Evolutionary conservation across 2,113 vertebrate genomes (phyloP), one percentile per base, ranked within the genome.

Genomic region (Scartelaos histophorus): DNA sequence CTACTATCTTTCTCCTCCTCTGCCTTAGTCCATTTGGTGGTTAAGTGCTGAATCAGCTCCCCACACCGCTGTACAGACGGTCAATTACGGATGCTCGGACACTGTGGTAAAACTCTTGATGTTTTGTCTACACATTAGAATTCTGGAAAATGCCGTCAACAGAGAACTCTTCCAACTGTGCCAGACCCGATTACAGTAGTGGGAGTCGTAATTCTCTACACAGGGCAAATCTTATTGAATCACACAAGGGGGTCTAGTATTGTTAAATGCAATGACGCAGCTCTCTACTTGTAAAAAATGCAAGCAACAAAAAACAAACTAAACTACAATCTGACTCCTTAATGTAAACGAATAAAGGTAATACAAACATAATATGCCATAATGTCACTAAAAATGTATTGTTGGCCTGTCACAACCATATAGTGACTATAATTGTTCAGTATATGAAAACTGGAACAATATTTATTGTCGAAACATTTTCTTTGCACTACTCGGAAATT

Each of bases 31-130:
- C 66, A 21, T 65, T 68, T 69, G 3, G 9, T 45, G 62, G 70
- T 77, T 76, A 85, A 89, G 78, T 85, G 85, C 91, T 90, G 86
- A 87, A 66, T 91, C 86, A 82, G 85, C 65, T 5, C 60, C 68
- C 61, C 29, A 21, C 69, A 75, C 21, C 46, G 58, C 60, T 38
- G 49, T 73, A 45, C 75, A 60, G 66, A 67, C 80, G 19, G 85
- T 78, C 82, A 78, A 80, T 88, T 81, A 53, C 84, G 82, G 69
- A 79, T 74, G 58, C 77, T 38, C 43, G 84, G 70, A 79, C 74
- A 65, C 70, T 60, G 75, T 81, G 81, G 83, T 77, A 68, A 25
- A 84, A 88, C 81, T 57, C 62, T 67, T 46, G 61, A 79, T 75
- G 38, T 65, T 87, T 80, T 70, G 70, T 53, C 49, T 16, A 67